Base-by-base conservation (phyloP, 2,888 invertebrate genomes). In the Allacma fusca region DNA sequence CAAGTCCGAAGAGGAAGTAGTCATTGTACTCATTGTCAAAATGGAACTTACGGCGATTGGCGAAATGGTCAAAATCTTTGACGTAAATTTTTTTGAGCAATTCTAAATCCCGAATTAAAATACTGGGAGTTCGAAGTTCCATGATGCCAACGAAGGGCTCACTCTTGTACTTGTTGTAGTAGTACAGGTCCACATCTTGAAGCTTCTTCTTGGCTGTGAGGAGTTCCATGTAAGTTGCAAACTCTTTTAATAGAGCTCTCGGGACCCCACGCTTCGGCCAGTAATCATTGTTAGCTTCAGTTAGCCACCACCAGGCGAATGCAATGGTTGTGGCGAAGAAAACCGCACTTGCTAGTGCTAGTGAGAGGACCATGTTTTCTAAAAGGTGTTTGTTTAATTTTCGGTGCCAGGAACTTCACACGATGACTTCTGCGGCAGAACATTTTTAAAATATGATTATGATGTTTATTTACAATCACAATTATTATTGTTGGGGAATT, bases 81-180 rank as follows among this genome's bases (percentile, higher is more conserved):
- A 76, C 44, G 5, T 21, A 43, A 12, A 76, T 64, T n/a, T 28
- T 34, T 16, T 76, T 76, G 19, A 40, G 0, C 0, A 76, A 23
- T 2, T 76, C 76, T 9, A 69, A 34, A 21, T 76, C 76, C 7
- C 76, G 76, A n/a, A 70, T 1, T 13, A 62, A 1, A 0, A 76
- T 21, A 12, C n/a, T 21, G 12, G 76, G 76, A 0, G 1, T 59
- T 7, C 43, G 1, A 13, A 62, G 12, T 2, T 76, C 76, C 70
- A 76, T 43, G n/a, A 70, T 5, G 1, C 76, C 76, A 13, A 76
- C 76, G 43, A 29, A 69, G 1, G 40, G 69, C 16, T 34, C 76
- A 23, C 70, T 70, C 26, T n/a, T 81, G 40, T 81, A 76, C 24
- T 77, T 62, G 5, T 71, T 28, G 72, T 77, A 77, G n/a, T 50